Conservation (phyloP, 1,140 invertebrate species). For the Eueides isabella region DNA sequence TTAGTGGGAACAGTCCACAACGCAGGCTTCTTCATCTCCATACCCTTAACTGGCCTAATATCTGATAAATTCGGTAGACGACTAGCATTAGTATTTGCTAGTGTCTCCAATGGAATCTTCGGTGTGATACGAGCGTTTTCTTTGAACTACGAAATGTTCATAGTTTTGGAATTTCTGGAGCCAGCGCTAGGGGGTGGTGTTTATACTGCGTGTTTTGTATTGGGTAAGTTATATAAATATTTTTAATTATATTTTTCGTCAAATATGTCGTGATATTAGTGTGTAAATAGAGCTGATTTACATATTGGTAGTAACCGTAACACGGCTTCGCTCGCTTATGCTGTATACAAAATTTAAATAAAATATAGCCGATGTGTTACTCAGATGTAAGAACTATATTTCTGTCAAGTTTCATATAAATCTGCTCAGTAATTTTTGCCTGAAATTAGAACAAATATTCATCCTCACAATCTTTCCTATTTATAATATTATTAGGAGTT, state of each 20-base stretch:
- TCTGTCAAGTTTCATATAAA: too few species aligned
- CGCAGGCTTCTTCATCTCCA: slow-evolving; percentile 86
- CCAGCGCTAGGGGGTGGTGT: slow-evolving; percentile 84
- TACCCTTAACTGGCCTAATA: slow-evolving; percentile 86
- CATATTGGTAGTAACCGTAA: too few species aligned
- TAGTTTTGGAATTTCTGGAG: slow-evolving; percentile 86
- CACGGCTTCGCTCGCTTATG: too few species aligned
- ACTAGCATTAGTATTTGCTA: slow-evolving; percentile 83
- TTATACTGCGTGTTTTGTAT: slow-evolving; percentile 85
- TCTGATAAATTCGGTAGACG: slow-evolving; percentile 86
- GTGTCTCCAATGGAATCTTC: slow-evolving; percentile 82
- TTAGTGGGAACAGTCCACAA: slow-evolving; percentile 88
- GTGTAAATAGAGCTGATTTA: too few species aligned
- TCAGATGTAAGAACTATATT: too few species aligned
- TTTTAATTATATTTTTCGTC: neutral
- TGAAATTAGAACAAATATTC: too few species aligned
- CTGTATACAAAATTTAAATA: too few species aligned
- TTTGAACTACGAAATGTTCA: slow-evolving; percentile 85
- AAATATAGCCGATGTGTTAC: too few species aligned
- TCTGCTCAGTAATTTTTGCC: too few species aligned
- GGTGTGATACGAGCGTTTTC: slow-evolving; percentile 86
- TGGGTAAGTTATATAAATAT: slow-evolving; percentile 75
- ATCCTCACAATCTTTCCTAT: too few species aligned
- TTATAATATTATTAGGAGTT: too few species aligned
- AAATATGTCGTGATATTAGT: too few species aligned